Percentiles rank a stretch among this genome's conserved stretches.
These are phyloP conservation scores for Mixornis gularis DNA, from an alignment of 2,113 vertebrate genomes.

Conservation along the genomic window DNA sequence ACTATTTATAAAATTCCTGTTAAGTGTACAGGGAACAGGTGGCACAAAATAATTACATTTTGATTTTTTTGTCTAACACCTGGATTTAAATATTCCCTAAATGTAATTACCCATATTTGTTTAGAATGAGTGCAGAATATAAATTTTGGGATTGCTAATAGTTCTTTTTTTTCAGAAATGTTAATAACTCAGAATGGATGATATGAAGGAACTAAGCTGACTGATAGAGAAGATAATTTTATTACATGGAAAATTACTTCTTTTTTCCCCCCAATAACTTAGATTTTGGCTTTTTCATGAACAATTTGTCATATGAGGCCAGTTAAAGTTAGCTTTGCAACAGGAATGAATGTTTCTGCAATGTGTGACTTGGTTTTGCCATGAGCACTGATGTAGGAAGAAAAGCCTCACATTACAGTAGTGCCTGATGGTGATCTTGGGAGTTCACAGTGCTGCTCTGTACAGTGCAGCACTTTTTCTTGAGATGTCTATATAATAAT, in stretches of 20 bases:
- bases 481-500: background rate
- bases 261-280: background rate
- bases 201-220: background rate
- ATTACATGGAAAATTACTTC: background rate
- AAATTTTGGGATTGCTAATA: slow-evolving; percentile 29
- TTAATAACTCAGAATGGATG: background rate
- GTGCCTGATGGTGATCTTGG: background rate
- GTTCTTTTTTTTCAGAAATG: background rate
- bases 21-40: slow-evolving; percentile 67
- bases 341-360: background rate
- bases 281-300: background rate
- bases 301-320: background rate
- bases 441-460: background rate
- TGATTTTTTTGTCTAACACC: slow-evolving; percentile 50
- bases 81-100: slow-evolving; percentile 65
- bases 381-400: background rate
- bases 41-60: slow-evolving; percentile 68
- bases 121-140: slow-evolving; percentile 53
- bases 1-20: slow-evolving; percentile 64
- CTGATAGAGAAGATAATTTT: background rate
- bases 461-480: background rate
- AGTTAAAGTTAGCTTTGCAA: background rate
- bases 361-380: background rate
- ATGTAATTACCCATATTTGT: slow-evolving; percentile 58
- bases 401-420: background rate